These are phyloP conservation scores for Lithophane socia DNA, from an alignment of 2,888 invertebrate genomes.

Conservation along the genomic window DNA sequence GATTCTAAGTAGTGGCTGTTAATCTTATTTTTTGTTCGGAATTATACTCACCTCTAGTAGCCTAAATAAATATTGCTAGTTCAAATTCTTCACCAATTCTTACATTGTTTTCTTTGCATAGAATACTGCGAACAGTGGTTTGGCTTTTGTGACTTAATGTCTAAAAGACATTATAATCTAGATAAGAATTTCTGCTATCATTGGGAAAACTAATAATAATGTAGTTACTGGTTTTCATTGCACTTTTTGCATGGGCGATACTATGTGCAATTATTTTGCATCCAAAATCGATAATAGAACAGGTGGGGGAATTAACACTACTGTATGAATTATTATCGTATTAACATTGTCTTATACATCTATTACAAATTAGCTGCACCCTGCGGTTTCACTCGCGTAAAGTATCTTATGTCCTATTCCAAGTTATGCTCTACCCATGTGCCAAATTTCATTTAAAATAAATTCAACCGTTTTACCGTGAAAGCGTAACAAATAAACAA, in stretches of 20 bases:
- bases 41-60: background rate
- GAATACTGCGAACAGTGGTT: background rate
- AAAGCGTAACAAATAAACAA: too few relatives aligned
- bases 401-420: too few relatives aligned
- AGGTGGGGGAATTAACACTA: too few relatives aligned
- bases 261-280: background rate
- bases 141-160: background rate
- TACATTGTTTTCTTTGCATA: constrained; percentile 8
- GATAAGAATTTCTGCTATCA: background rate
- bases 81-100: background rate
- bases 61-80: constrained; percentile 27
- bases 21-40: constrained; percentile 25
- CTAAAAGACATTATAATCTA: background rate
- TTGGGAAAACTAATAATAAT: background rate
- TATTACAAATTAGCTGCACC: background rate
- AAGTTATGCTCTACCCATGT: too few relatives aligned
- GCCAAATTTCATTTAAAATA: too few relatives aligned
- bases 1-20: background rate
- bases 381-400: too few relatives aligned
- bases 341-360: background rate
- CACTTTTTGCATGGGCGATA: background rate
- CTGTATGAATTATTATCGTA: background rate
- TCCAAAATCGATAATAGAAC: background rate
- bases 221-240: background rate
- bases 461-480: too few relatives aligned